Evolutionary conservation across 2,888 invertebrate genomes (phyloP).

Genomic region (Scelioninae gen. 2): DNA sequence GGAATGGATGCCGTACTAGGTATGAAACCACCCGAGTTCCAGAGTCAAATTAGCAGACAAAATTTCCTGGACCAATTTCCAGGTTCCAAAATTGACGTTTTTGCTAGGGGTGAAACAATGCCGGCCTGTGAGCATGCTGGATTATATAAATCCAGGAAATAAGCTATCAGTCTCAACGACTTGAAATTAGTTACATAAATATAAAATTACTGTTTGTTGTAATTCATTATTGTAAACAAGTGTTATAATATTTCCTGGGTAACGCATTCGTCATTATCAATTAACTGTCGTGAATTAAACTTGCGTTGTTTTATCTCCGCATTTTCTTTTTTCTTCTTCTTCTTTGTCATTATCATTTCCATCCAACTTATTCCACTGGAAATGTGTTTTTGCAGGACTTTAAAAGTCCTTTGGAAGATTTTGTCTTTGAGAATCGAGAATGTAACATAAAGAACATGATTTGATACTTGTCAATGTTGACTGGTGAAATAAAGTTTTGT

Average conservation of each 20-base stretch:
- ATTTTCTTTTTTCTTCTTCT: neutral
- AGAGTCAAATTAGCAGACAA: too few species aligned
- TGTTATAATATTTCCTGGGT: slow-evolving; percentile 7
- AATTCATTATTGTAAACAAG: slow-evolving; percentile 5
- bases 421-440: neutral
- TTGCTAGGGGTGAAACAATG: too few species aligned
- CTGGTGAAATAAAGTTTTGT: too few species aligned
- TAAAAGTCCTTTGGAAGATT: neutral
- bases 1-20: too few species aligned
- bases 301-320: neutral
- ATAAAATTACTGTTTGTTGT: slow-evolving; percentile 3
- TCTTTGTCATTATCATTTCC: neutral
- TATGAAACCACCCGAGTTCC: too few species aligned
- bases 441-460: slow-evolving; percentile 39
- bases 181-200: slow-evolving; percentile 4
- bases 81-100: too few species aligned
- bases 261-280: slow-evolving; percentile 5
- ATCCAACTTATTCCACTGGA: slow-evolving; percentile 51
- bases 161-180: slow-evolving; percentile 1
- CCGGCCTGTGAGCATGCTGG: too few species aligned
- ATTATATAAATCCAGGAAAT: slow-evolving; percentile 42
- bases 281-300: slow-evolving; percentile 1
- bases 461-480: neutral
- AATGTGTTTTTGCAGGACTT: neutral
- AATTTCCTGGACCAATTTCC: too few species aligned